Base-by-base conservation (phyloP, 2,797 vertebrate genomes). In the Artibeus jamaicensis region DNA sequence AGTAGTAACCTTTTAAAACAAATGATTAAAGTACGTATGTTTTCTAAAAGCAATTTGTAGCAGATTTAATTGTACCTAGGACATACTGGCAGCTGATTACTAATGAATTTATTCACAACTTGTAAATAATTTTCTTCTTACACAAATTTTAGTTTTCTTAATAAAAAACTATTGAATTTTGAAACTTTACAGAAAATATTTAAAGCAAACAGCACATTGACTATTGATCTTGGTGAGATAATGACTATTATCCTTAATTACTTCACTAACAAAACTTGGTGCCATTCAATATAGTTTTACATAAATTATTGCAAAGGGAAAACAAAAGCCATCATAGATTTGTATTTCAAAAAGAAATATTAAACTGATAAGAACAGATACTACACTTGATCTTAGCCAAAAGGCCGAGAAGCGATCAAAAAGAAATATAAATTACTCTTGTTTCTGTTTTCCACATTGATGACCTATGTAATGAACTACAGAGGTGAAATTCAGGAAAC, bases 371-470 rank as follows among this genome's bases (percentile, higher is more conserved):
- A n/a, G n/a, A n/a, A n/a, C n/a, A n/a, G n/a, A n/a, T n/a, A n/a
- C n/a, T n/a, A n/a, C n/a, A n/a, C n/a, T n/a, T n/a, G n/a, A n/a
- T n/a, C n/a, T n/a, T n/a, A n/a, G n/a, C n/a, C n/a, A n/a, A n/a
- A n/a, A n/a, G n/a, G n/a, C n/a, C n/a, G n/a, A n/a, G n/a, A n/a
- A n/a, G n/a, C n/a, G n/a, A n/a, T n/a, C 71, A 82, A 87, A 94
- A 94, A 86, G 62, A 93, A 96, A 94, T 81, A 71, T 34, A 89
- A 97, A 95, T 91, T 93, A 82, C n/a, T n/a, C 26, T 89, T 89
- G 86, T 62, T 83, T 94, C 93, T 86, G 42, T 55, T 87, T 96
- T 95, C 85, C 73, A 91, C 79, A 79, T 12, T 89, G 86, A 59
- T 93, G 62, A 84, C 70, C 65, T 85, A 59, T 89, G 59, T 89